phyloP scores from a whole-genome alignment of 2,888 invertebrate species.

The Chrysina gloriosa region DNA sequence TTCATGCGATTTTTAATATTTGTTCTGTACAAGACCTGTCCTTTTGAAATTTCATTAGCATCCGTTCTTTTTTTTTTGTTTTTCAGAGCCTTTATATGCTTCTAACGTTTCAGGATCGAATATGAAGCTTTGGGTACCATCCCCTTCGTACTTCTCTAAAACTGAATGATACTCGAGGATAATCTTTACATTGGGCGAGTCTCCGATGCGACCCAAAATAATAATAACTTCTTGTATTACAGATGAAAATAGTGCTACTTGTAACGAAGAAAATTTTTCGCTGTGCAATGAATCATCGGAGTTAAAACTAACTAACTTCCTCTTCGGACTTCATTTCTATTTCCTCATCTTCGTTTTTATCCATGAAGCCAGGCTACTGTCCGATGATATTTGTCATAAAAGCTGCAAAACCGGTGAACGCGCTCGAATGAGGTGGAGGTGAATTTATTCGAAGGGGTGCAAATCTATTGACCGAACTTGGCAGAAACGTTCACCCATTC shows the following conservation, averaged over 20 bases:
- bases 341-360: neutral
- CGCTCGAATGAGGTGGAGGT: neutral
- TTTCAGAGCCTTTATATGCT: constrained; percentile 42
- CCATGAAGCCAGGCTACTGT: neutral
- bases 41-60: constrained; percentile 49
- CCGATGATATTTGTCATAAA: constrained; percentile 1
- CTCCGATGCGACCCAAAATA: constrained; percentile 51
- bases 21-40: constrained; percentile 49
- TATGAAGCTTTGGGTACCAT: constrained; percentile 33
- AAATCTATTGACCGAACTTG: too few species aligned
- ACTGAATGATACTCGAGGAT: constrained; percentile 44
- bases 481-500: too few species aligned
- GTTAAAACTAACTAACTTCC: neutral
- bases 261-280: constrained; percentile 6
- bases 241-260: constrained; percentile 44
- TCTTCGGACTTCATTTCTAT: neutral
- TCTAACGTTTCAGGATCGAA: constrained; percentile 48
- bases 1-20: constrained; percentile 41
- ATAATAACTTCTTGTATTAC: constrained; percentile 52
- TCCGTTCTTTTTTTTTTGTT: constrained; percentile 42
- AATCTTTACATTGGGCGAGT: constrained; percentile 42
- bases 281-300: neutral
- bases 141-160: constrained; percentile 40
- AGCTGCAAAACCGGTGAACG: neutral
- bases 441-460: too few species aligned